Percentiles rank a stretch among this genome's conserved stretches.
Conservation (phyloP, 2,888 invertebrate species). For the Agrochola lota region DNA sequence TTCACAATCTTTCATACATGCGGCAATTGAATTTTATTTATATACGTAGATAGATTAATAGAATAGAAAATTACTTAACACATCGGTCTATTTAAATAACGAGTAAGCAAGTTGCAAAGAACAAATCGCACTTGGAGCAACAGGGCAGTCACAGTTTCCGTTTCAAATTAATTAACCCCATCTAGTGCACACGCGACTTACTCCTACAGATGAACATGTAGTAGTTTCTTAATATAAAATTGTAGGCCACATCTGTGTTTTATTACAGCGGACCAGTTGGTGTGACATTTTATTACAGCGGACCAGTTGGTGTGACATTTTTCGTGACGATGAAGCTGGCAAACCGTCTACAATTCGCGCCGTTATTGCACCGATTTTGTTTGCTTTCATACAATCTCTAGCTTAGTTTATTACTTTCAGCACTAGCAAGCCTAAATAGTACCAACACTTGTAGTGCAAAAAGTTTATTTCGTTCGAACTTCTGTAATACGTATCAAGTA, state of each 20-base stretch:
- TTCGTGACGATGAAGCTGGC: conserved; percentile 60
- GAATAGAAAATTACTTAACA: not conserved
- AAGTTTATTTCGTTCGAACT: too few species aligned
- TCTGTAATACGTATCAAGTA: too few species aligned
- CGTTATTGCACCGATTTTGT: conserved; percentile 60
- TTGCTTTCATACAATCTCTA: conserved; percentile 54
- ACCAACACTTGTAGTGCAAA: too few species aligned
- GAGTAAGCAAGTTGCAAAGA: not conserved
- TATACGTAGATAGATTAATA: not conserved
- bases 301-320: conserved; percentile 59
- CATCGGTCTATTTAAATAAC: not conserved
- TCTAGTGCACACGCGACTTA: conserved; percentile 21
- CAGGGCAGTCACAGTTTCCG: conserved; percentile 12
- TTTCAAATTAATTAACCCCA: conserved; percentile 52
- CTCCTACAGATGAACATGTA: conserved; percentile 50
- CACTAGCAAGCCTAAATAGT: not conserved
- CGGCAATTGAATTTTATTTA: not conserved
- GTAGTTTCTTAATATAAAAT: conserved; percentile 64
- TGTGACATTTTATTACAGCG: conserved; percentile 63
- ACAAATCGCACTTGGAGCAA: not conserved
- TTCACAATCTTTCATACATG: not conserved
- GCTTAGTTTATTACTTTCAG: conserved; percentile 52
- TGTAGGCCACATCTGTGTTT: conserved; percentile 66
- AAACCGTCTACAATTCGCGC: conserved; percentile 46
- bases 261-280: conserved; percentile 60